phyloP scores from a whole-genome alignment of 1,140 invertebrate species.

The Tachypleus tridentatus region DNA sequence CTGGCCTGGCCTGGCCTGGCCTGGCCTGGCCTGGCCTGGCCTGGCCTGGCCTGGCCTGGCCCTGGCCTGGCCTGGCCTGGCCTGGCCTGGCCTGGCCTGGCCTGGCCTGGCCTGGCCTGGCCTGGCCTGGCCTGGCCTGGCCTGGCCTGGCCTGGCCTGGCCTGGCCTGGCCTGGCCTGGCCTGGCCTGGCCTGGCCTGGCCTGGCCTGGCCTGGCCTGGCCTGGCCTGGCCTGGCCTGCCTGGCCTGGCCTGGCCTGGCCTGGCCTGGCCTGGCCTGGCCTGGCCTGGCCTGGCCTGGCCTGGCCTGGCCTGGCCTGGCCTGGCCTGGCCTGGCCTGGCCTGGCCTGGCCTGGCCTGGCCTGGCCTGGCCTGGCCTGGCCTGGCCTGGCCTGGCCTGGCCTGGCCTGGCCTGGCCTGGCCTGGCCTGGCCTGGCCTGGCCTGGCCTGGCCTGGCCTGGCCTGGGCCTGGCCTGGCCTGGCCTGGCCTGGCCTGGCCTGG shows the following conservation, averaged over 20 bases:
- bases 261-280: conserved; percentile 24
- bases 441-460: conserved; percentile 22
- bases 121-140: conserved; percentile 24
- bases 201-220: conserved; percentile 17
- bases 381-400: conserved; percentile 25
- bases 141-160: conserved; percentile 23
- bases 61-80: no score
- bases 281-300: conserved; percentile 23
- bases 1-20: conserved; percentile 23
- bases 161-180: conserved; percentile 25
- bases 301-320: conserved; percentile 26
- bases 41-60: conserved; percentile 25
- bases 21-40: conserved; percentile 24
- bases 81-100: conserved; percentile 26
- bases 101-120: conserved; percentile 23
- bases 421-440: conserved; percentile 22
- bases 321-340: conserved; percentile 26
- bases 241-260: conserved; percentile 26
- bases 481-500: conserved; percentile 25
- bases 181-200: conserved; percentile 21
- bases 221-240: conserved; percentile 15
- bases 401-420: conserved; percentile 19
- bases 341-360: conserved; percentile 26
- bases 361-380: conserved; percentile 22
- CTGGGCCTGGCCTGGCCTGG: conserved; percentile 23